Evolutionary conservation across 2,113 vertebrate genomes (phyloP), one percentile per base, ranked within the genome.

Genomic region (Podarcis muralis): DNA sequence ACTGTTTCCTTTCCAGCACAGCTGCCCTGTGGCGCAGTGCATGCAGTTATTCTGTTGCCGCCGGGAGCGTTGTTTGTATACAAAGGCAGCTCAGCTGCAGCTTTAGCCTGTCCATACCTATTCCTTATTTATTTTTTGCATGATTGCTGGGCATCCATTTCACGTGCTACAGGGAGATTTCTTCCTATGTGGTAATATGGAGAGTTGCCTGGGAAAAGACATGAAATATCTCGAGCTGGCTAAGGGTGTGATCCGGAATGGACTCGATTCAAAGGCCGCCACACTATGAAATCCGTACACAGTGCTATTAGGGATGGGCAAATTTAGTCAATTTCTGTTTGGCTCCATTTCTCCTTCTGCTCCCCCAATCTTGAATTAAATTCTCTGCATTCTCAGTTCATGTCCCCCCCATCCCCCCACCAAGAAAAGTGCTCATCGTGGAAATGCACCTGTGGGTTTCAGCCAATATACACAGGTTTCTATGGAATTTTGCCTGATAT

Each of bases 1-100:
- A 90, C n/a, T 6, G 11, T 89, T 92, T 87, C 90, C 88, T 16
- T 90, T 87, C 23, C 32, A 87, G 80, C 48, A 86, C 40, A 87
- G 20, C 80, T 89, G 32, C 76, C 20, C 20, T 40, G 65, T 43
- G 83, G 5, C 75, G 57, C 84, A 57, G 53, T n/a, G 82, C 83
- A 92, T n/a, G 82, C 83, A 92, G 23, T 74, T 32, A 74, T 84
- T 80, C 84, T 59, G 6, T 22, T 89, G 11, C 6, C 16, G 1
- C 0, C 9, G 22, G 84, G 43, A 85, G 37, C 35, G 81, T 89
- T 37, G 22, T 18, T 85, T 30, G 27, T 84, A 20, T 6, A 65
- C 59, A 79, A 27, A 48, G 9, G 16, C 15, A 48, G 30, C 30
- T 71, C 4, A 16, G 0, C 5, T 74, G 30, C 27, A 66, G n/a